phyloP scores from a whole-genome alignment of 1,140 invertebrate genomes.

The Neodiprion virginianus region DNA sequence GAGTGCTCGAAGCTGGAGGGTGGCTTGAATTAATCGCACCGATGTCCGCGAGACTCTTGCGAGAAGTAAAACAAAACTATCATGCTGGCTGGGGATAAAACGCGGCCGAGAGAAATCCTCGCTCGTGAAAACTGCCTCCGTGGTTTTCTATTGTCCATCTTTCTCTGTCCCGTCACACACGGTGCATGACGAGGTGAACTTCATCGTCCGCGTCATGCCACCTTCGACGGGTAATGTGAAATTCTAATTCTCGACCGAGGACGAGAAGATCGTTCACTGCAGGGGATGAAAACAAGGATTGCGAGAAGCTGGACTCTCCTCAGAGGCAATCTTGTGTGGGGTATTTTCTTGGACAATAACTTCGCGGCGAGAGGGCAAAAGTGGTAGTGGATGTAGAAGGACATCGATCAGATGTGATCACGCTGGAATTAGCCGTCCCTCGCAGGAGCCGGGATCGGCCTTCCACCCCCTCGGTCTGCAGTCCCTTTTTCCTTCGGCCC shows the following conservation, averaged over 20 bases:
- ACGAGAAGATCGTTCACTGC: too few relatives aligned
- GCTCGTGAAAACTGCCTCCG: background rate
- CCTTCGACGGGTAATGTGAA: too few relatives aligned
- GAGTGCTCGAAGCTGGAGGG: conserved; percentile 21
- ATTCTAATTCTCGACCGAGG: too few relatives aligned
- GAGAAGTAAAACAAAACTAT: conserved; percentile 60
- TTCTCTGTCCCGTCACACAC: background rate
- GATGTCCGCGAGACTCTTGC: conserved; percentile 40
- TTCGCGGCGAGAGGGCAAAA: conserved; percentile 39
- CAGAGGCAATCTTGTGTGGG: too few relatives aligned
- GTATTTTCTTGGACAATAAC: conserved; percentile 42
- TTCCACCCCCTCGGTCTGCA: background rate
- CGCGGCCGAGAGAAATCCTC: background rate
- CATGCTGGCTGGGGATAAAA: conserved; percentile 54
- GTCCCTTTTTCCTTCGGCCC: background rate
- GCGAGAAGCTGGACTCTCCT: too few relatives aligned
- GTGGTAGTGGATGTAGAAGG: conserved; percentile 35
- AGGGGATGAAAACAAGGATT: too few relatives aligned
- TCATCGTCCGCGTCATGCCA: too few relatives aligned
- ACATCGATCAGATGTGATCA: conserved; percentile 60
- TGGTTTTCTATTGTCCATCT: background rate
- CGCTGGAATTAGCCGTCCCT: conserved; percentile 60
- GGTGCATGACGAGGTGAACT: background rate
- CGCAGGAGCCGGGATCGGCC: conserved; percentile 48
- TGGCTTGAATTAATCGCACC: conserved; percentile 40